Conservation (phyloP, 1,140 invertebrate genomes). For the Caerostris darwini region DNA sequence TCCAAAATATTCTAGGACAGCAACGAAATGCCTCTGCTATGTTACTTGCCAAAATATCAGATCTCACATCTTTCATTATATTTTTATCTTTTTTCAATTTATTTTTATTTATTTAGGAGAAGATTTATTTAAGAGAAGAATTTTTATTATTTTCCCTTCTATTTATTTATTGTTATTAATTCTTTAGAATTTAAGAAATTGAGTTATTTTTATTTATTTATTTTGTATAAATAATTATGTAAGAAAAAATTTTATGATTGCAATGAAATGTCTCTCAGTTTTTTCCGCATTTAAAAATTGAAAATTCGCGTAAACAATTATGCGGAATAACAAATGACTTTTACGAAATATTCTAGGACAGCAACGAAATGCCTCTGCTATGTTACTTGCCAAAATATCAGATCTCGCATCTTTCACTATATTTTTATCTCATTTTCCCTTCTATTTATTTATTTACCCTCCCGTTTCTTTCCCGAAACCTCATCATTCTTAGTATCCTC, state of each 20-base stretch:
- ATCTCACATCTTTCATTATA: neutral
- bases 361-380: neutral
- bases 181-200: too few relatives aligned
- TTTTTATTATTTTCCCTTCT: neutral
- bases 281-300: too few relatives aligned
- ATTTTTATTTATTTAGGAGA: too few relatives aligned
- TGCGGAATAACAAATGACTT: too few relatives aligned
- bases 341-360: neutral
- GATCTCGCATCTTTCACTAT: neutral
- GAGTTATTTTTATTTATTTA: too few relatives aligned
- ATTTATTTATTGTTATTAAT: neutral
- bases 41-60: neutral
- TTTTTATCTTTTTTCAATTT: too few relatives aligned
- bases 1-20: neutral
- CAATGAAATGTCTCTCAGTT: too few relatives aligned
- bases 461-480: conserved; percentile 5
- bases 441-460: neutral
- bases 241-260: too few relatives aligned
- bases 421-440: neutral
- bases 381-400: neutral
- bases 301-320: neutral
- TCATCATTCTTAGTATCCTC: conserved; percentile 34
- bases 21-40: neutral
- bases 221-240: too few relatives aligned
- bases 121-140: too few relatives aligned